These are phyloP conservation scores for Chrysina gloriosa DNA, from an alignment of 2,888 invertebrate species.

Conservation along the genomic window DNA sequence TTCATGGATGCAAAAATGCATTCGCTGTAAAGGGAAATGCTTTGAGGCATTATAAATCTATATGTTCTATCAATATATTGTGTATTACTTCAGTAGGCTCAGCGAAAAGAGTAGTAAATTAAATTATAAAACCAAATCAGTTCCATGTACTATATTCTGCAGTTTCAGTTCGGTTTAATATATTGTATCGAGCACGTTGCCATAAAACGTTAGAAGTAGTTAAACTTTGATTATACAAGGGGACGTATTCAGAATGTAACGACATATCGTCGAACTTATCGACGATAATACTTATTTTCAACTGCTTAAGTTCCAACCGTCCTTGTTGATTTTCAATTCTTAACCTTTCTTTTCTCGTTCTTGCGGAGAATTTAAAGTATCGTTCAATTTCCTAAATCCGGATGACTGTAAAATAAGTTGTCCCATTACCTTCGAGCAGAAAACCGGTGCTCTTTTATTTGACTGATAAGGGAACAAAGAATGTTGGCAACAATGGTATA, in stretches of 20 bases:
- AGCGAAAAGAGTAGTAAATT: too few species aligned
- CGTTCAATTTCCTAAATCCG: conserved; percentile 39
- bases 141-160: too few species aligned
- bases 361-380: conserved; percentile 17
- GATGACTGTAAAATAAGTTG: conserved; percentile 36
- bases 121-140: too few species aligned
- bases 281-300: conserved; percentile 26
- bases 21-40: too few species aligned
- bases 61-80: too few species aligned
- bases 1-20: too few species aligned
- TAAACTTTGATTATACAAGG: conserved; percentile 22
- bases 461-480: conserved; percentile 42
- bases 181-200: too few species aligned
- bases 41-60: too few species aligned
- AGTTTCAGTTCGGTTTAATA: too few species aligned
- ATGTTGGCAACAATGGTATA: conserved; percentile 39
- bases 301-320: conserved; percentile 17
- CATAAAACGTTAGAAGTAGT: conserved; percentile 6
- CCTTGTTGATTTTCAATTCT: conserved; percentile 25
- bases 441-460: conserved; percentile 39
- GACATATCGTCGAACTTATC: conserved; percentile 11
- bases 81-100: too few species aligned
- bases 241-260: conserved; percentile 12
- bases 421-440: conserved; percentile 25
- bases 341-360: background rate